Percentiles rank a stretch among this genome's conserved stretches.
phyloP scores from a whole-genome alignment of 2,113 vertebrate genomes.

The Narcine bancroftii region DNA sequence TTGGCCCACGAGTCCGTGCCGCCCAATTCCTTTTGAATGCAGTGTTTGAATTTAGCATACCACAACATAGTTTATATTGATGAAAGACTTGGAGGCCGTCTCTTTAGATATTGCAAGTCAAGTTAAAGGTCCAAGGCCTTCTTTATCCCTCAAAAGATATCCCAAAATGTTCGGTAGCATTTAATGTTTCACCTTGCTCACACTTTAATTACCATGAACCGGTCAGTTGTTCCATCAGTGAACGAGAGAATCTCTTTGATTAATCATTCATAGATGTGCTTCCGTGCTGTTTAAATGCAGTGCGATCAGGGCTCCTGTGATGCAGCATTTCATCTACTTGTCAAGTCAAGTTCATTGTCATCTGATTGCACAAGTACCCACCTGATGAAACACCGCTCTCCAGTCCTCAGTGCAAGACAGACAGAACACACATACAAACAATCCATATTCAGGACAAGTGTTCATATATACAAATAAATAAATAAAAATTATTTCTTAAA shows the following conservation, averaged over 20 bases:
- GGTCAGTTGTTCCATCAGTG: neutral
- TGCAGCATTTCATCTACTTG: no score
- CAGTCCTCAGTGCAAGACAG: no score
- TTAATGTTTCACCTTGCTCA: neutral
- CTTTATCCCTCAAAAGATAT: neutral
- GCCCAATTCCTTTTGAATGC: no score
- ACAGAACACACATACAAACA: no score
- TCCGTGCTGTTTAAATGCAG: neutral
- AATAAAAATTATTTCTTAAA: no score
- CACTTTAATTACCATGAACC: neutral
- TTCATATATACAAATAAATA: no score
- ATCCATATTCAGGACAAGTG: no score
- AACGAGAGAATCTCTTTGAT: neutral
- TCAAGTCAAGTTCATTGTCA: no score
- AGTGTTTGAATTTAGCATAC: neutral
- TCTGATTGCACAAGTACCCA: no score
- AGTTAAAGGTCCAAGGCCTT: neutral
- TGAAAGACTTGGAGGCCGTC: neutral
- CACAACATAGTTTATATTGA: neutral
- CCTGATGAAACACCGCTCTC: no score
- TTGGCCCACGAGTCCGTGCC: no score
- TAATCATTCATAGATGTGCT: neutral
- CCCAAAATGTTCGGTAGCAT: neutral
- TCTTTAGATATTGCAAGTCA: neutral
- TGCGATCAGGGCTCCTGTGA: neutral